Conservation (phyloP, 2,797 vertebrate genomes). For the Linurgus olivaceus region DNA sequence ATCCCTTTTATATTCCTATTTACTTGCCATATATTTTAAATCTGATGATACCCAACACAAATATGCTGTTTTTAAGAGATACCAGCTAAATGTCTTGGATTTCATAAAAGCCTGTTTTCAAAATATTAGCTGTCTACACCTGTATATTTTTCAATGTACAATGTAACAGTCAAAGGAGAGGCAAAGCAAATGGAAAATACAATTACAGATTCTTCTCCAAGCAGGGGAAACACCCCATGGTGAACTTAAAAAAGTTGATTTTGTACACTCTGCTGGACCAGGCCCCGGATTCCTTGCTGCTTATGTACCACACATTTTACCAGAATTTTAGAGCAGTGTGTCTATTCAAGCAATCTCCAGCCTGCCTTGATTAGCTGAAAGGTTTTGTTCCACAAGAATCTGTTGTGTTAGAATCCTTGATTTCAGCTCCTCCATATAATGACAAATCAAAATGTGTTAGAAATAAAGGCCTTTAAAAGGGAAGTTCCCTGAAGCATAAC, state of each 20-base stretch:
- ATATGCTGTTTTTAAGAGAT: neutral
- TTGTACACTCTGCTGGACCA: neutral
- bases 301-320: neutral
- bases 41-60: neutral
- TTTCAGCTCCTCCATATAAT: neutral
- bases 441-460: neutral
- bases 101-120: neutral
- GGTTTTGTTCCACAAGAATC: neutral
- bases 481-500: neutral
- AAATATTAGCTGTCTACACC: neutral
- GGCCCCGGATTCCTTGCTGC: neutral
- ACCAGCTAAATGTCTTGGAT: neutral
- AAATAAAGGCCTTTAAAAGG: neutral
- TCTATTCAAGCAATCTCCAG: neutral
- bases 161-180: neutral
- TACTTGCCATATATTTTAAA: neutral
- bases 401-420: neutral
- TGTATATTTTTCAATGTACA: neutral
- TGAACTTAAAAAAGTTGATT: neutral
- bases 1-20: conserved; percentile 21
- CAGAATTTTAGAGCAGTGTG: neutral
- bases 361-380: neutral
- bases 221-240: neutral
- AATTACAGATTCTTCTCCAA: neutral
- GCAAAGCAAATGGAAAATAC: neutral